phyloP scores from a whole-genome alignment of 2,888 invertebrate species.

The Drosophila cracens region DNA sequence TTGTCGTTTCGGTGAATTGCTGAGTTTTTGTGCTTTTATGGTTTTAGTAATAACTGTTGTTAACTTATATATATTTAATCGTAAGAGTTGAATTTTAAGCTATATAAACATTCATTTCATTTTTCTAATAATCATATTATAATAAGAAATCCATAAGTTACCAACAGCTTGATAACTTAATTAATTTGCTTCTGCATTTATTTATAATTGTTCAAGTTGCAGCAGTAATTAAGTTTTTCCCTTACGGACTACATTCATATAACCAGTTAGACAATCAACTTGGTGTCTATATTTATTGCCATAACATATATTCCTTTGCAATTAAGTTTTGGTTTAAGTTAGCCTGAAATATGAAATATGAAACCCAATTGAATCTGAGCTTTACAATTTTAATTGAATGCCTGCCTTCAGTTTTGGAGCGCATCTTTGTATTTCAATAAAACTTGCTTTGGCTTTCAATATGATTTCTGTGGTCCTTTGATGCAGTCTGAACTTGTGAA shows the following conservation, averaged over 20 bases:
- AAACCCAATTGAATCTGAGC: background rate
- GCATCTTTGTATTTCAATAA: background rate
- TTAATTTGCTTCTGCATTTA: background rate
- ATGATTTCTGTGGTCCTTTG: slow-evolving; percentile 1
- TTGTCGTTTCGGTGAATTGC: no score
- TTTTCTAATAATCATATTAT: background rate
- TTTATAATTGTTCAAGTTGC: background rate
- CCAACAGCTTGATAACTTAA: background rate
- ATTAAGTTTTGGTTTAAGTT: background rate
- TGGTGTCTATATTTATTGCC: background rate
- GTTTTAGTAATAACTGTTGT: no score
- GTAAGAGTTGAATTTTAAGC: no score
- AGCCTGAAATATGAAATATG: background rate
- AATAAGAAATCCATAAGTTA: background rate
- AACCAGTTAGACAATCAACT: background rate
- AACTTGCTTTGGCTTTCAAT: slow-evolving; percentile 1
- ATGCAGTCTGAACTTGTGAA: slow-evolving; percentile 15
- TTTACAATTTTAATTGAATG: background rate
- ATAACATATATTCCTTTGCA: background rate
- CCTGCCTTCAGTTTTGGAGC: background rate
- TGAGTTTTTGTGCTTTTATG: no score
- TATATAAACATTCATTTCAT: no score
- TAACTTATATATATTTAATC: background rate
- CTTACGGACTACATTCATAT: background rate
- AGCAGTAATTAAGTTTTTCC: background rate